Evolutionary conservation across 2,797 vertebrate genomes (phyloP), one percentile per base, ranked within the genome.

Genomic region (Pelobates cultripes): DNA sequence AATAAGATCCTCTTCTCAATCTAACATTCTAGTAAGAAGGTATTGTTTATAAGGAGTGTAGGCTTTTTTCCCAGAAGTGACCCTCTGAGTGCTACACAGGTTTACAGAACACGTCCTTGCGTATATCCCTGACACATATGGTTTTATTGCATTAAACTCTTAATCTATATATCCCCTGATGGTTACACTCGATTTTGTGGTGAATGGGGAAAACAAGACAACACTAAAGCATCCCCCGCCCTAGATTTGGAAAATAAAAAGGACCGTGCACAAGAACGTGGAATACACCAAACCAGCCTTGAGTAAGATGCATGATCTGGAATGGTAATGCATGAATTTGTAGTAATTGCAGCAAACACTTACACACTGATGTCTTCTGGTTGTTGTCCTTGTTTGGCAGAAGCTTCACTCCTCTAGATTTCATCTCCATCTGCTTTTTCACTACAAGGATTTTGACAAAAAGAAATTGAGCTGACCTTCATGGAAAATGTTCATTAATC

Each of bases 361-460:
- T 96, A 99, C 98, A 96, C 88, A 99, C 97, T 90, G 97, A 99
- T 71, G 97, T 97, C 94, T 99, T 99, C 94, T 98, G 98, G 91
- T 95, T 96, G 87, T 94, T 99, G 90, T 99, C 97, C 92, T 99
- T 99, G 93, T 97, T 99, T 15, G 98, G 97, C 90, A 99, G 93
- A 88, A 99, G 95, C 90, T 99, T 99, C 75, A 99, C 98, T 9
- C 98, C 98, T 86, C 98, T 92, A 72, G 98, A 99, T 88, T 99
- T 99, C 41, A 99, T 90, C 67, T 99, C 98, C 47, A 97, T 98
- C 93, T 99, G 98, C 91, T 99, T 99, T 91, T 99, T 99, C 80
- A 99, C 98, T 99, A 92, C 76, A 87, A 86, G 88, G 57, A 86
- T 78, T 84, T 82, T 64, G 55, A 82, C 42, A 82, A 75, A 10